These are phyloP conservation scores for Grallaria varia DNA, from an alignment of 2,113 vertebrate genomes.

Conservation along the genomic window DNA sequence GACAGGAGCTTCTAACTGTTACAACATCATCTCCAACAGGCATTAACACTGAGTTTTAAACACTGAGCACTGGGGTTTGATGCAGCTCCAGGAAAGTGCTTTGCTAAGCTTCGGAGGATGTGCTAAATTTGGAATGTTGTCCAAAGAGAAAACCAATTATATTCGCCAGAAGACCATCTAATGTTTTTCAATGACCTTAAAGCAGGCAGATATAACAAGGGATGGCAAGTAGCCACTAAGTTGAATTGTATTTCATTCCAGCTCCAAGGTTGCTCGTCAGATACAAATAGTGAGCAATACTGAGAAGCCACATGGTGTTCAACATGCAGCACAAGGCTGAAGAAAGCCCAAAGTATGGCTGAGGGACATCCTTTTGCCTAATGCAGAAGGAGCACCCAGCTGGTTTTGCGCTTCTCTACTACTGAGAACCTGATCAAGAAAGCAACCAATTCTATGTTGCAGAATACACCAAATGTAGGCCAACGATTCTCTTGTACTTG, in stretches of 20 bases:
- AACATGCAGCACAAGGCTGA: background rate
- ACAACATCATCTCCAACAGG: conserved; percentile 28
- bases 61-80: background rate
- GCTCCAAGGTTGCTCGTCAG: background rate
- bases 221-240: background rate
- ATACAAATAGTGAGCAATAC: background rate
- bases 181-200: conserved; percentile 18
- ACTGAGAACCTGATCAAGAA: background rate
- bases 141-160: conserved; percentile 32
- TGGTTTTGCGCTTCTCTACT: background rate
- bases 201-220: background rate
- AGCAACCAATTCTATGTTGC: background rate
- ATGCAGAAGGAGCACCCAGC: background rate
- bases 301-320: background rate
- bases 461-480: background rate
- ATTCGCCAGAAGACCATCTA: conserved; percentile 6
- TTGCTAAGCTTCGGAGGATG: background rate
- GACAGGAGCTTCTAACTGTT: conserved; percentile 29
- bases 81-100: conserved; percentile 33
- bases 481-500: background rate
- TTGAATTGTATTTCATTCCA: background rate
- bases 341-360: background rate
- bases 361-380: background rate
- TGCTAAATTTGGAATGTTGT: conserved; percentile 28
- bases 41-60: conserved; percentile 16